Base-by-base conservation (phyloP, 2,797 vertebrate species). In the Silurus lanzhouensis region DNA sequence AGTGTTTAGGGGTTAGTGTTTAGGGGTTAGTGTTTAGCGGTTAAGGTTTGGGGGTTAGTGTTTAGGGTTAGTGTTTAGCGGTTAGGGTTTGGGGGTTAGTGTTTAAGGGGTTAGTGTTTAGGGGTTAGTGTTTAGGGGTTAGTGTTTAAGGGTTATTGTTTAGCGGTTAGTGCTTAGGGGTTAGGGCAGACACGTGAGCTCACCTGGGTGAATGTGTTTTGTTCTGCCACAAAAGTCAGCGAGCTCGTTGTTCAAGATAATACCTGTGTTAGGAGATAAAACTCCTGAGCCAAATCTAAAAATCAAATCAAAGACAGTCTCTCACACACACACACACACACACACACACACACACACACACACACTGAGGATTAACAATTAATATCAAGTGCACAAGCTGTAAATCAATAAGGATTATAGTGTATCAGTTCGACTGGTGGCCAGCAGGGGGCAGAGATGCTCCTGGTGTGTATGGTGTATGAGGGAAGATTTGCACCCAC, bases 161-260 rank as follows among this genome's bases (percentile, higher is more conserved):
- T 6, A 74, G 13, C 2, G 14, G 52, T 31, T 31, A 19, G 48
- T n/a, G 52, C 1, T 57, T 14, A 7, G 52, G 52, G 48, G 31
- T 12, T 52, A 52, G 5, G 8, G 44, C n/a, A 27, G 31, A 64
- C 3, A 58, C 20, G 5, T 61, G 64, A 46, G 74, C 85, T 91
- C 92, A 96, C 95, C 94, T 68, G 93, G 66, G 61, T 72, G 83
- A 78, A 95, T 90, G n/a, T n/a, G 38, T 3, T 92, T 83, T 1
- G 76, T 87, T 84, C 76, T 91, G 2, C 87, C 87, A 90, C 98
- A 99, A 84, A 99, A 97, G 88, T 99, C 97, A 0, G 89, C 91
- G 0, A 99, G 93, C 76, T 98, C 91, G 0, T 98, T 98, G 92
- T 99, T 99, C 82, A 99, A 94, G 86, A 99, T 94, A 48, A 99